Evolutionary conservation across 2,888 invertebrate genomes (phyloP).

Genomic region (Lordiphosa andalusiaca): DNA sequence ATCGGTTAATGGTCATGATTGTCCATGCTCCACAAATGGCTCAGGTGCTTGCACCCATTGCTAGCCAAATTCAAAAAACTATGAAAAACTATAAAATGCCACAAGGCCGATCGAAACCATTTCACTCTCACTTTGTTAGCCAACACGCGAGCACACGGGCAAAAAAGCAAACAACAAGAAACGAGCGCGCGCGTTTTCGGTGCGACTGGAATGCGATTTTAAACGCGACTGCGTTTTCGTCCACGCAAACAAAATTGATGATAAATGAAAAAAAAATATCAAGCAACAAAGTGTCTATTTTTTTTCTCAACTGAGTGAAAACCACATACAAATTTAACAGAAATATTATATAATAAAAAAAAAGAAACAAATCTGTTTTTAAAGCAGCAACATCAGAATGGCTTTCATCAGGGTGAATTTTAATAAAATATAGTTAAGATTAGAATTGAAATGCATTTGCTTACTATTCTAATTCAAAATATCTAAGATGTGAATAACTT

Average conservation of each 20-base stretch:
- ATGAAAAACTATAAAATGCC: constrained; percentile 70
- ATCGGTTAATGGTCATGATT: constrained; percentile 35
- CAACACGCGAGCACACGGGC: constrained; percentile 44
- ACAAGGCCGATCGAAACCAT: constrained; percentile 53
- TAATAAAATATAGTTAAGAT: too few species aligned
- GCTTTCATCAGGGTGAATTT: too few species aligned
- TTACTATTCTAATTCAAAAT: too few species aligned
- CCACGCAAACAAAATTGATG: not conserved
- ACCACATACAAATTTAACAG: too few species aligned
- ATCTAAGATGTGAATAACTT: too few species aligned
- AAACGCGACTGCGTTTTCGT: constrained; percentile 2
- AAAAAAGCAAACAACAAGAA: constrained; percentile 12
- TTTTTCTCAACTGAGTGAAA: constrained; percentile 40
- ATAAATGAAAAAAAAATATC: not conserved
- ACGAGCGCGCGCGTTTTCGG: constrained; percentile 22
- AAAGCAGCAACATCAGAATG: too few species aligned
- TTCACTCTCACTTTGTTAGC: constrained; percentile 76
- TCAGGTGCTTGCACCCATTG: constrained; percentile 64
- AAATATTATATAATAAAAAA: too few species aligned
- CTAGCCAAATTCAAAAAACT: constrained; percentile 24
- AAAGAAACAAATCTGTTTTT: too few species aligned
- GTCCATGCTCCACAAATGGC: constrained; percentile 42
- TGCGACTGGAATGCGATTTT: constrained; percentile 11
- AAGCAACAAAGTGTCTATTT: not conserved
- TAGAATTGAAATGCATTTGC: too few species aligned